Conservation (phyloP, 2,113 vertebrate genomes). For the Dolichallabes microphthalmus region DNA sequence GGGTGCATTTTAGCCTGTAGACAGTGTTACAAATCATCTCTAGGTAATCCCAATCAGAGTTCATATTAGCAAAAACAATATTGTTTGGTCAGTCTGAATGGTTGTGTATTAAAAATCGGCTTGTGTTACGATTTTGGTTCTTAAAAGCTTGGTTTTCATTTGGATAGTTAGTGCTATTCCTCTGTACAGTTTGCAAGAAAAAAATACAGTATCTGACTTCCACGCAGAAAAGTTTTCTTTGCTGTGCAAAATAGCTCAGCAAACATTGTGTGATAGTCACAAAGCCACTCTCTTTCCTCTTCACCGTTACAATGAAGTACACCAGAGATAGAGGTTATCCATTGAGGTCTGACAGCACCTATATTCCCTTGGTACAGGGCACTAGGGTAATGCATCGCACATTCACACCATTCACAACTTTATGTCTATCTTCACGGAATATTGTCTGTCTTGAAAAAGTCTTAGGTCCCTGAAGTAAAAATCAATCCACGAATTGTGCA, state of each 20-base stretch:
- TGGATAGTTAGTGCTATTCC: constrained; percentile 3
- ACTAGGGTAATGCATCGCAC: constrained; percentile 67
- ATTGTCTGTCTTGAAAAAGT: constrained; percentile 73
- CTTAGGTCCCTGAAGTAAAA: constrained; percentile 78
- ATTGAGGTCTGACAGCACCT: constrained; percentile 63
- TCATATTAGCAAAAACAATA: neutral
- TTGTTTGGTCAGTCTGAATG: neutral
- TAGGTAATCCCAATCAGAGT: neutral
- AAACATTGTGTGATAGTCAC: constrained; percentile 60
- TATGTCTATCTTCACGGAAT: constrained; percentile 67
- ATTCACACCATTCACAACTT: constrained; percentile 70
- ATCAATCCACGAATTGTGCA: constrained; percentile 73
- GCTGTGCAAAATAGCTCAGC: constrained; percentile 51
- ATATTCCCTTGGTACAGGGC: constrained; percentile 70
- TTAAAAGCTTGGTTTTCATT: neutral
- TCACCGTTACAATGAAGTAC: constrained; percentile 56
- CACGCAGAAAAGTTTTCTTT: constrained; percentile 38
- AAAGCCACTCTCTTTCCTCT: constrained; percentile 61
- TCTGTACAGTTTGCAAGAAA: constrained; percentile 37
- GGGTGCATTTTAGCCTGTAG: neutral
- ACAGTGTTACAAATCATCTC: neutral
- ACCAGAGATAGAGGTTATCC: constrained; percentile 73
- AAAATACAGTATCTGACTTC: constrained; percentile 43
- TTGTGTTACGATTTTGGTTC: neutral
- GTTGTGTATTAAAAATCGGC: neutral